Evolutionary conservation across 2,888 invertebrate species (phyloP), one percentile per base, ranked within the genome.

Genomic region (Unio delphinus): DNA sequence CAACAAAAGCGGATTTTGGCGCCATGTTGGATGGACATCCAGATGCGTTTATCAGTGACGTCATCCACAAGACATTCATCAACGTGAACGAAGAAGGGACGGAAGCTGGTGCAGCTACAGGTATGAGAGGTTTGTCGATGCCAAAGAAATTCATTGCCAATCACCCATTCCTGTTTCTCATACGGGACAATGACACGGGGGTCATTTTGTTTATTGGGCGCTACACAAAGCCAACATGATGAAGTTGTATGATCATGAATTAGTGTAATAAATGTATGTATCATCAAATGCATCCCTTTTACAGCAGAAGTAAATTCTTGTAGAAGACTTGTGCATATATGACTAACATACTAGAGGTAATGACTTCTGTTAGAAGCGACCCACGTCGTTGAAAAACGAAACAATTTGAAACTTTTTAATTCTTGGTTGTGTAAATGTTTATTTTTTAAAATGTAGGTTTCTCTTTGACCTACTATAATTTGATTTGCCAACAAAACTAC

Each of bases 11-110:
- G 8, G 69, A 81, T 61, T 67, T 81, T 28, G 67, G 70, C 34
- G 73, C 60, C 0, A 75, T 80, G 74, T 64, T 73, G 8, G 61
- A 64, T 18, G 57, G 67, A 3, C 55, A 59, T 15, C 64, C 65
- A 23, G 68, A 59, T 17, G 59, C 64, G 1, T 67, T 64, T 18
- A 69, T 80, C 15, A 72, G 62, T 64, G 68, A 78, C 62, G 78
- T 76, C 23, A 70, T 80, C 17, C 80, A 80, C 64, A 78, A 78
- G 60, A 71, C 80, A 1, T 76, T 72, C 60, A 67, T 80, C 23
- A 76, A 78, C 15, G 66, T 79, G 3, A 71, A 79, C 55, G 79
- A 79, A 59, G 70, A 75, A 59, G 79, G 79, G 7, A 73, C 73
- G 2, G 72, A 75, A 56, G 75, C 76, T 7, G 45, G 15, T 45